Conservation (phyloP, 23 tunicate species). For the Diplosoma virens region DNA sequence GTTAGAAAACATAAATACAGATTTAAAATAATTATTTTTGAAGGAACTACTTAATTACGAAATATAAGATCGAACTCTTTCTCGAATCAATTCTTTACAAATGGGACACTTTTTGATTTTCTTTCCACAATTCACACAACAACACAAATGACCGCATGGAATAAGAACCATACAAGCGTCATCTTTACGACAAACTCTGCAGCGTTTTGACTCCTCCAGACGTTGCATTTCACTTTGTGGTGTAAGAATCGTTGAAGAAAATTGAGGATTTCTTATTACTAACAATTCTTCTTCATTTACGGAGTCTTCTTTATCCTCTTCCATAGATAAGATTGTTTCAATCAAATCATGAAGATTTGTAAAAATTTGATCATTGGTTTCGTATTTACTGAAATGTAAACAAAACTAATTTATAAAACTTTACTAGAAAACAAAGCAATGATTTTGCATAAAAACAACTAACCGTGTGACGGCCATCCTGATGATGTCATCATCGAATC, state of each 20-base stretch:
- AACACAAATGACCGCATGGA: constrained; percentile 64
- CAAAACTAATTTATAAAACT: too few species aligned
- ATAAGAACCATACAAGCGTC: constrained; percentile 41
- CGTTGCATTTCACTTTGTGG: constrained; percentile 21
- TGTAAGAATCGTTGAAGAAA: not conserved
- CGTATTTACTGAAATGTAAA: not conserved
- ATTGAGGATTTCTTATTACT: not conserved
- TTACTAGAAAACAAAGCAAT: too few species aligned
- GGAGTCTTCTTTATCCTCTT: not conserved
- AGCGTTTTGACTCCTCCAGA: constrained; percentile 30
- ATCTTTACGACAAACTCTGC: constrained; percentile 44
- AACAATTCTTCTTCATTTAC: not conserved
- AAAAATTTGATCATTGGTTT: not conserved
- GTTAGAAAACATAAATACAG: too few species aligned
- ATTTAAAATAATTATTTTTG: too few species aligned
- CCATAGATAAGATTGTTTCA: not conserved
- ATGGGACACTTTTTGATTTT: constrained; percentile 43
- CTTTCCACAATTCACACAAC: constrained; percentile 31
- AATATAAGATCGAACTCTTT: constrained; percentile 3
- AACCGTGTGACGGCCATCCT: constrained; percentile 41
- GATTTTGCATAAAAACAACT: not conserved
- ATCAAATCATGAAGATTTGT: not conserved
- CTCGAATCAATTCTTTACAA: constrained; percentile 17
- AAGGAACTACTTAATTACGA: not conserved
- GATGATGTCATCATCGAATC: constrained; percentile 33